Percentiles rank a stretch among this genome's conserved stretches.
Evolutionary conservation across 2,113 vertebrate species (phyloP).

Genomic region (Arenaria interpres): DNA sequence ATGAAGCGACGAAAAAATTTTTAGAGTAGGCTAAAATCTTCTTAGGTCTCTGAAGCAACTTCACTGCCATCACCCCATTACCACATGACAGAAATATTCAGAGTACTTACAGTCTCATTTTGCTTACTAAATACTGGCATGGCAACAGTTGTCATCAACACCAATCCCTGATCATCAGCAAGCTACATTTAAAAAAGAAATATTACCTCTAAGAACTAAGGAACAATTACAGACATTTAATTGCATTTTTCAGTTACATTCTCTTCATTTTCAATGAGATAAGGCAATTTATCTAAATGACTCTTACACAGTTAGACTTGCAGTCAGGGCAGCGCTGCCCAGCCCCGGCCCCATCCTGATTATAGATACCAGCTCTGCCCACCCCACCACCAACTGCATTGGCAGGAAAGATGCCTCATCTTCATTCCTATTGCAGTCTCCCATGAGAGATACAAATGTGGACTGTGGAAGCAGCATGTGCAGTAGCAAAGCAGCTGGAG

Average conservation of each 20-base stretch:
- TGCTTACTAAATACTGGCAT: conserved; percentile 99
- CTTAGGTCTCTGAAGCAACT: background rate
- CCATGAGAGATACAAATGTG: background rate
- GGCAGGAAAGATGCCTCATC: background rate
- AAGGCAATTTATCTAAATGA: background rate
- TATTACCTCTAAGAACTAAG: background rate
- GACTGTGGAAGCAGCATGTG: background rate
- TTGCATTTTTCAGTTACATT: background rate
- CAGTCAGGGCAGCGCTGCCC: background rate
- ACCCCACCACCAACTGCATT: background rate
- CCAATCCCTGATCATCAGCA: conserved; percentile 86
- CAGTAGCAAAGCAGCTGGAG: conserved; percentile 20
- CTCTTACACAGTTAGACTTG: background rate
- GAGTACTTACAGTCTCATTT: conserved; percentile 94
- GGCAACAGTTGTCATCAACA: conserved; percentile 98
- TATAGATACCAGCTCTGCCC: background rate
- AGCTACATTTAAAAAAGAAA: conserved; percentile 79
- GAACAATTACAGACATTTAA: background rate
- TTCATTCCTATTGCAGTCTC: background rate
- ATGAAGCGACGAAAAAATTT: background rate
- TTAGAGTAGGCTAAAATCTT: background rate
- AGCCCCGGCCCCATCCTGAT: accelerated
- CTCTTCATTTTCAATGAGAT: background rate
- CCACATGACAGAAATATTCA: background rate
- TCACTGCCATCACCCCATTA: background rate